Evolutionary conservation across 2,113 vertebrate genomes (phyloP).

Genomic region (Hippocampus guttulatus): DNA sequence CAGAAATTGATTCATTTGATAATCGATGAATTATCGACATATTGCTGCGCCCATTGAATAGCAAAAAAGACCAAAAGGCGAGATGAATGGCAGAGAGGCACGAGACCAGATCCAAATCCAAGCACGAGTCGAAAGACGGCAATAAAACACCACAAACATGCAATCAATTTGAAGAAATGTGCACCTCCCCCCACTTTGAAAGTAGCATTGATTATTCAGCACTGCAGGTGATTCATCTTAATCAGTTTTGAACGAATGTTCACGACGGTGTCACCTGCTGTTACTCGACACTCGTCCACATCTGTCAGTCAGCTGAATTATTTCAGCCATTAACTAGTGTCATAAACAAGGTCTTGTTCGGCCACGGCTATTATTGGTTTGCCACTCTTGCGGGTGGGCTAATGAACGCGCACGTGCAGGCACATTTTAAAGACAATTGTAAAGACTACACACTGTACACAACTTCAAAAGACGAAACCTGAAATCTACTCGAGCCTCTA

Average conservation of each 20-base stretch:
- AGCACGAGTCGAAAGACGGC: background rate
- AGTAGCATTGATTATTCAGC: conserved; percentile 49
- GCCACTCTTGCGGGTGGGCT: background rate
- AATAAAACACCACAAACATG: conserved; percentile 2
- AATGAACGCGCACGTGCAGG: background rate
- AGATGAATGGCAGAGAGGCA: background rate
- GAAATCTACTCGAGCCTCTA: too few species aligned
- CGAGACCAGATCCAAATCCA: background rate
- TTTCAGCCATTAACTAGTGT: background rate
- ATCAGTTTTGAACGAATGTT: conserved; percentile 70
- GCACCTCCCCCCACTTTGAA: conserved; percentile 15
- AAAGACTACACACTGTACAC: background rate
- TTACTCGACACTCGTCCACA: conserved; percentile 10
- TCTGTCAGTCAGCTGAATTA: background rate
- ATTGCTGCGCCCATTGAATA: too few species aligned
- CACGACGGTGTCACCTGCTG: conserved; percentile 34
- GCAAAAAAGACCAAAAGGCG: background rate
- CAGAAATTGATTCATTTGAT: too few species aligned
- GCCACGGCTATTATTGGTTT: background rate
- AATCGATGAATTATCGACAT: too few species aligned
- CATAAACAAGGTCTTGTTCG: background rate
- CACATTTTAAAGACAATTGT: background rate
- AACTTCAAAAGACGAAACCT: background rate
- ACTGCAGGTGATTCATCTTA: conserved; percentile 57
- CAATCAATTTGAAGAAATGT: conserved; percentile 16